Conservation (phyloP, 2,797 vertebrate genomes). For the Clamator glandarius region DNA sequence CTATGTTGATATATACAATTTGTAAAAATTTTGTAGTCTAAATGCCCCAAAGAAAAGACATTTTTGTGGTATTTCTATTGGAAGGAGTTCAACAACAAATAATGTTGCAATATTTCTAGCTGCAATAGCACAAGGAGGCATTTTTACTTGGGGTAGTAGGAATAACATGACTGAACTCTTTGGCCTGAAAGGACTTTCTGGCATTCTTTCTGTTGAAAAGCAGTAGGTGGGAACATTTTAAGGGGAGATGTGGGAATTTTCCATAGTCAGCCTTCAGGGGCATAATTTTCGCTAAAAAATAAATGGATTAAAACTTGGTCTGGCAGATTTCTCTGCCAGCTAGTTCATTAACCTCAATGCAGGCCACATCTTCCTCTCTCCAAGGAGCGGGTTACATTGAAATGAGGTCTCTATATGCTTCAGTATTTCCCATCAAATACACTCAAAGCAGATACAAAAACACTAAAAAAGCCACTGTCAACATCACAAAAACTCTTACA, state of each 20-base stretch:
- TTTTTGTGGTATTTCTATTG: conserved; percentile 82
- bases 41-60: conserved; percentile 67
- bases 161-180: conserved; percentile 63
- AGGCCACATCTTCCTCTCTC: background rate
- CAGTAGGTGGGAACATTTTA: conserved; percentile 38
- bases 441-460: background rate
- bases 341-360: background rate
- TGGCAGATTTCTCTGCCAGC: background rate
- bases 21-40: conserved; percentile 68
- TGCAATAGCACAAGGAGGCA: conserved; percentile 63
- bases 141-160: conserved; percentile 39
- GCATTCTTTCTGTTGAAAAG: conserved; percentile 33
- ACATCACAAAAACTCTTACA: background rate
- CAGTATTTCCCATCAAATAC: background rate
- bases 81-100: conserved; percentile 71
- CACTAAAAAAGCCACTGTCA: background rate
- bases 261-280: background rate
- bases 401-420: background rate
- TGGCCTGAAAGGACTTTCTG: conserved; percentile 30
- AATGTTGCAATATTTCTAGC: conserved; percentile 72
- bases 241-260: conserved; percentile 46
- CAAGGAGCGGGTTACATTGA: background rate
- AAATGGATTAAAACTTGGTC: conserved; percentile 8
- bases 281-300: background rate
- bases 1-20: conserved; percentile 71